A percentile compares a stretch with the other conserved stretches of the same genome.
Evolutionary conservation across 2,113 vertebrate genomes (phyloP).

Genomic region (Riparia riparia): DNA sequence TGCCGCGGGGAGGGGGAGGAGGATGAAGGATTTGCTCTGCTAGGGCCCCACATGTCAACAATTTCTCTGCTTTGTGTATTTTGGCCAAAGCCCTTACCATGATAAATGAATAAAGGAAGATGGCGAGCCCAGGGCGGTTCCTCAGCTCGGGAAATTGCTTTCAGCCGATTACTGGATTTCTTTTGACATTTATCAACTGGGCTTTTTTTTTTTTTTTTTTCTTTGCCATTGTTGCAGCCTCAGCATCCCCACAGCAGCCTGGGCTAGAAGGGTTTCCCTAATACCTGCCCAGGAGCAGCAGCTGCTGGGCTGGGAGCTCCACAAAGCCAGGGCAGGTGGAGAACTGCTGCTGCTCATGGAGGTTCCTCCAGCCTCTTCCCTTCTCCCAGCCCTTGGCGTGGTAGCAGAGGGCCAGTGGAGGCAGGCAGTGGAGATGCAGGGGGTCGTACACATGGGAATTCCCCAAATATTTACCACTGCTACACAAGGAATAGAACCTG

Average conservation of each 20-base stretch:
- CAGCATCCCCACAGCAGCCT: not conserved
- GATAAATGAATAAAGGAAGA: conserved; percentile 98
- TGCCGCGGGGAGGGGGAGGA: conserved; percentile 67
- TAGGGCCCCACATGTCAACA: conserved; percentile 96
- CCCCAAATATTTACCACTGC: not conserved
- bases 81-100: conserved; percentile 92
- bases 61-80: conserved; percentile 98
- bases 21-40: conserved; percentile 86
- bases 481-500: not conserved
- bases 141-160: conserved; percentile 92
- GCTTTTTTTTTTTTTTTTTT: conserved; percentile 55
- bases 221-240: conserved; percentile 18
- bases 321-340: not conserved
- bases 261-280: not conserved
- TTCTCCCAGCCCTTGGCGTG: not conserved
- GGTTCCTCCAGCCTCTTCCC: not conserved
- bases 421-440: not conserved
- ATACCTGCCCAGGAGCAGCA: not conserved
- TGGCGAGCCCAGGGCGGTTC: conserved; percentile 87
- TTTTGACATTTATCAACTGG: conserved; percentile 92
- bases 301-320: not conserved
- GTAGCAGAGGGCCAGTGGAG: not conserved
- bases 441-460: not conserved
- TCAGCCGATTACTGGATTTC: conserved; percentile 92
- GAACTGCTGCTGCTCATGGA: not conserved